Base-by-base conservation (phyloP, 1,140 invertebrate genomes). In the Zaprionus inermis region DNA sequence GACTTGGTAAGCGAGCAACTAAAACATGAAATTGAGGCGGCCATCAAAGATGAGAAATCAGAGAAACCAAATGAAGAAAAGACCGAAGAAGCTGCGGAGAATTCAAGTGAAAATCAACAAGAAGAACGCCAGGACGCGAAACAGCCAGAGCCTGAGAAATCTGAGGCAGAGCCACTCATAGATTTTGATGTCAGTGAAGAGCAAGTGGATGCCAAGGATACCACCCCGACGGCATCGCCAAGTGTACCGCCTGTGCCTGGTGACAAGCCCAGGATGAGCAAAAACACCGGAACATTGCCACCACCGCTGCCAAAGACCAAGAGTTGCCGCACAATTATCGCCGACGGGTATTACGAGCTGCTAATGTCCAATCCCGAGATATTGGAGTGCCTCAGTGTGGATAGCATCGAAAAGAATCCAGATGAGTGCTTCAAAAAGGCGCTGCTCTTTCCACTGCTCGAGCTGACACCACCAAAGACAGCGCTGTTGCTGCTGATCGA, bases 351-450 rank as follows among this genome's bases (percentile, higher is more conserved):
- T 86, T 95, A 96, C 49, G 96, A 97, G 41, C 96, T 97, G 82
- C 84, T 97, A 20, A 93, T 95, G 12, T 94, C 94, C 0, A 96
- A 97, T 79, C 94, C 95, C 0, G 96, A 97, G 75, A 96, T 96
- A 46, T 95, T 96, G 55, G 92, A 92, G 64, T 92, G 91, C 51
- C 76, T 92, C 54, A 92, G 70, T 36, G 91, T 92, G 14, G 92
- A 96, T 57, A 95, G 96, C 66, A 93, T 97, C 32, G 95, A 96
- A 76, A 94, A 95, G 71, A 96, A 97, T 92, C 97, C 97, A 0
- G 98, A 99, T 80, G 97, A 98, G 80, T 97, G 97, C 41, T 96
- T 99, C 78, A 97, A 97, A 73, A 96, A 97, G 86, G 96, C 97
- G 0, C 93, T 99, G 1, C 93, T 99, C 0, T 96, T 98, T 88